phyloP scores from a whole-genome alignment of 92 coral and sea anemone species.

The Umimayanthus chanpuru region DNA sequence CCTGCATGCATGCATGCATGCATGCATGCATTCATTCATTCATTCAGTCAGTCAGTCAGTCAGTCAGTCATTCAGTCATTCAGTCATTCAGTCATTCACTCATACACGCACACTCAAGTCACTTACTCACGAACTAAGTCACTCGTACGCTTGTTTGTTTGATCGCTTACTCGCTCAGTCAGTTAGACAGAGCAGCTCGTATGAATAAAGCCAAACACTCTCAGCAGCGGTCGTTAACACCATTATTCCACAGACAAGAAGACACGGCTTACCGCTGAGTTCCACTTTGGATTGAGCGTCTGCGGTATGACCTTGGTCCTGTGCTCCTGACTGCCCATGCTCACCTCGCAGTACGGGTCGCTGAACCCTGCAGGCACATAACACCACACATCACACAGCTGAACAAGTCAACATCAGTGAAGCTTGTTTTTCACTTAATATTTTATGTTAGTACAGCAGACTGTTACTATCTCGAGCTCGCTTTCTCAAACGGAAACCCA shows the following conservation, averaged over 20 bases:
- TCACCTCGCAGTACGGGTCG: constrained; percentile 98
- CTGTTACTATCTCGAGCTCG: neutral
- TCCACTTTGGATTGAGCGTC: constrained; percentile 96
- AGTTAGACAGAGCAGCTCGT: too few relatives aligned
- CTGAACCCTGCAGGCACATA: constrained; percentile 69
- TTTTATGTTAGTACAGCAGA: neutral
- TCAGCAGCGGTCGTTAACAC: neutral
- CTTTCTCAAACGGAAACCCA: neutral
- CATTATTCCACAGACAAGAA: neutral
- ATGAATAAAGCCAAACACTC: too few relatives aligned
- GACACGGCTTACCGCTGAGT: constrained; percentile 71
- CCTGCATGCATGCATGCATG: neutral
- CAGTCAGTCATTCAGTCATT: too few relatives aligned
- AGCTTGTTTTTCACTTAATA: neutral
- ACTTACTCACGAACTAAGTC: too few relatives aligned
- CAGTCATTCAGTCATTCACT: too few relatives aligned
- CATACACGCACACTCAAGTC: too few relatives aligned
- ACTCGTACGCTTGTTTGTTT: too few relatives aligned
- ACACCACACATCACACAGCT: neutral
- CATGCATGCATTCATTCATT: neutral
- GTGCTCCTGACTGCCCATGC: constrained; percentile 98
- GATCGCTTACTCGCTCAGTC: too few relatives aligned
- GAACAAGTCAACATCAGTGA: neutral
- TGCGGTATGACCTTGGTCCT: constrained; percentile 90
- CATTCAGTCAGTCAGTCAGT: too few relatives aligned